Evolutionary conservation across 2,797 vertebrate species (phyloP).

Genomic region (Rhinichthys osculus): DNA sequence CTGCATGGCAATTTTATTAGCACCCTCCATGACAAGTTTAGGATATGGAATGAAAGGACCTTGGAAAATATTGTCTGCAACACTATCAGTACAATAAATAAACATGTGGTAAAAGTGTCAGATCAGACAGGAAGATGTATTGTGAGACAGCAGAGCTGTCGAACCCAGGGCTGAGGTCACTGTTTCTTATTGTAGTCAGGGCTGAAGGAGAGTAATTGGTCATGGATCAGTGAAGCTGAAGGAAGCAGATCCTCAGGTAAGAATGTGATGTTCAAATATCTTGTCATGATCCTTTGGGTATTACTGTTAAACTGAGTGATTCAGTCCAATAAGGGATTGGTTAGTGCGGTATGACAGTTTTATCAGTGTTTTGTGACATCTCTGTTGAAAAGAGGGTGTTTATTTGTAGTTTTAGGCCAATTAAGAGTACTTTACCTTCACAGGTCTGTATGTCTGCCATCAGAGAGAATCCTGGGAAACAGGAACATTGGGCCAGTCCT

Average conservation of each 20-base stretch:
- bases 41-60: conserved; percentile 31
- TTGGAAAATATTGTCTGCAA: background rate
- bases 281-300: conserved; percentile 20
- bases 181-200: conserved; percentile 60
- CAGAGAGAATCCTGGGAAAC: conserved; percentile 85
- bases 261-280: conserved; percentile 53
- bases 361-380: conserved; percentile 38
- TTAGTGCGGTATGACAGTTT: conserved; percentile 32
- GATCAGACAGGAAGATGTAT: conserved; percentile 43
- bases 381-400: background rate
- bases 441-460: conserved; percentile 83
- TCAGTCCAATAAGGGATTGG: conserved; percentile 67
- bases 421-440: conserved; percentile 78
- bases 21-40: background rate
- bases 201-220: conserved; percentile 65
- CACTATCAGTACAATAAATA: conserved; percentile 30
- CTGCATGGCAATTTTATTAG: conserved; percentile 14
- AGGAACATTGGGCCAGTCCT: conserved; percentile 81
- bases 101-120: conserved; percentile 22
- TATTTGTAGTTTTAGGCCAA: background rate
- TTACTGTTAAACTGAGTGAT: conserved; percentile 54
- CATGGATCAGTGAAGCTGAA: conserved; percentile 61
- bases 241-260: conserved; percentile 54
- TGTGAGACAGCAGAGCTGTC: conserved; percentile 27
- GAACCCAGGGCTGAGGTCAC: conserved; percentile 36